These are phyloP conservation scores for Allacma fusca DNA, from an alignment of 2,888 invertebrate species.

Conservation along the genomic window DNA sequence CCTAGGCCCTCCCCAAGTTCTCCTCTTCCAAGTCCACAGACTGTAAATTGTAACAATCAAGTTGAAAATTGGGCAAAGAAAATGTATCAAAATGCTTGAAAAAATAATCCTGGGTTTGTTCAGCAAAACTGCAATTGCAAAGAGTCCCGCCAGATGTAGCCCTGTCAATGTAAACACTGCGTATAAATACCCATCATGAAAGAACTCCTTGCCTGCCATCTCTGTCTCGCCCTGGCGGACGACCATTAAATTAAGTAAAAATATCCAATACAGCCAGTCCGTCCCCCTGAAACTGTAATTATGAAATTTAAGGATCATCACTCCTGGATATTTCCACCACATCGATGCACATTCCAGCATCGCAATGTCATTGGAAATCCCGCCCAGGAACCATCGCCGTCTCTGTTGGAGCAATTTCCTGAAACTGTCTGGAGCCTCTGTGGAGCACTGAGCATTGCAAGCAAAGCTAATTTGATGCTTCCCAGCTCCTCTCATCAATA, in stretches of 20 bases:
- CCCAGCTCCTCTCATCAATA: constrained; percentile 40
- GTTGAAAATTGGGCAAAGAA: constrained; percentile 44
- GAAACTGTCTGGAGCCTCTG: constrained; percentile 51
- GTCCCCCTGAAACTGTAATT: constrained; percentile 44
- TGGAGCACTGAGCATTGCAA: constrained; percentile 45
- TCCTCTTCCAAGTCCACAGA: constrained; percentile 48
- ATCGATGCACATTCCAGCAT: constrained; percentile 42
- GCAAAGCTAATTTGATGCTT: constrained; percentile 44
- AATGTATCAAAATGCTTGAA: constrained; percentile 41
- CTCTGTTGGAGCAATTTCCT: constrained; percentile 49
- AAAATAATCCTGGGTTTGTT: constrained; percentile 37
- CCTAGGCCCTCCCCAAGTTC: constrained; percentile 51
- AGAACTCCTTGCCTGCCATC: too few species aligned
- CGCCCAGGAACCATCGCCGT: constrained; percentile 50
- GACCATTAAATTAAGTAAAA: constrained; percentile 28
- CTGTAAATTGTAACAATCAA: constrained; percentile 44
- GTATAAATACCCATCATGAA: neutral
- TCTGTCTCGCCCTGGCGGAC: neutral
- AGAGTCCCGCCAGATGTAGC: constrained; percentile 28
- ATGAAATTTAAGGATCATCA: constrained; percentile 44
- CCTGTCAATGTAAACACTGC: neutral
- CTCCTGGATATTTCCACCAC: constrained; percentile 47
- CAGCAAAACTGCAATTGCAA: constrained; percentile 37
- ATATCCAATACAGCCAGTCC: constrained; percentile 43
- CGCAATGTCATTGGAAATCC: constrained; percentile 47